Percentiles rank a stretch among this genome's conserved stretches.
These are phyloP conservation scores for Archaeoteleia sp. DNA, from an alignment of 2,888 invertebrate species.

Conservation along the genomic window DNA sequence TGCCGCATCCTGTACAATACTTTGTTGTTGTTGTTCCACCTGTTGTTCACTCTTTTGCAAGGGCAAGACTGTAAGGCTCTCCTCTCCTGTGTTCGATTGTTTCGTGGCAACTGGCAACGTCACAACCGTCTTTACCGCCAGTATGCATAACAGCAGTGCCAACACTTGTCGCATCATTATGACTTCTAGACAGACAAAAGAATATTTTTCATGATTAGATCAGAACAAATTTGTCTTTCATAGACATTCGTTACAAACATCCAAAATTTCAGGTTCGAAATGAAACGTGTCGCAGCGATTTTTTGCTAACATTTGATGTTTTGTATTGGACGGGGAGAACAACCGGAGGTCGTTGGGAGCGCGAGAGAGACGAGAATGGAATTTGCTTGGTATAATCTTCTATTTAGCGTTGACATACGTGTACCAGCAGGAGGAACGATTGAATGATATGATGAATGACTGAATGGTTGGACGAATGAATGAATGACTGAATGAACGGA, in stretches of 20 bases:
- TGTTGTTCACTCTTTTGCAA: conserved; percentile 45
- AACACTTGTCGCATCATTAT: conserved; percentile 76
- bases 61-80: conserved; percentile 40
- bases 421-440: conserved; percentile 40
- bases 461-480: conserved; percentile 48
- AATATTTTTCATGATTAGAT: too few relatives aligned
- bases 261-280: too few relatives aligned
- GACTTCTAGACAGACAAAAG: conserved; percentile 76
- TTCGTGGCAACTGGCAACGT: conserved; percentile 78
- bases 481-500: conserved; percentile 52
- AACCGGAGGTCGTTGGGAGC: conserved; percentile 46
- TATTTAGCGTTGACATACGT: conserved; percentile 42
- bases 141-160: conserved; percentile 76
- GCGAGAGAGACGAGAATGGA: conserved; percentile 49
- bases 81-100: conserved; percentile 65
- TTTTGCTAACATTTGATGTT: background rate
- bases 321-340: background rate
- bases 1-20: conserved; percentile 48
- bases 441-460: conserved; percentile 50
- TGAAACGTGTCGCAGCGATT: background rate
- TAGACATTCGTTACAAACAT: too few relatives aligned
- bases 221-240: too few relatives aligned
- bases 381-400: conserved; percentile 41
- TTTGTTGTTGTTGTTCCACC: conserved; percentile 45
- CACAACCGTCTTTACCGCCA: conserved; percentile 78